Base-by-base conservation (phyloP, 2,797 vertebrate species). In the Moxostoma hubbsi region DNA sequence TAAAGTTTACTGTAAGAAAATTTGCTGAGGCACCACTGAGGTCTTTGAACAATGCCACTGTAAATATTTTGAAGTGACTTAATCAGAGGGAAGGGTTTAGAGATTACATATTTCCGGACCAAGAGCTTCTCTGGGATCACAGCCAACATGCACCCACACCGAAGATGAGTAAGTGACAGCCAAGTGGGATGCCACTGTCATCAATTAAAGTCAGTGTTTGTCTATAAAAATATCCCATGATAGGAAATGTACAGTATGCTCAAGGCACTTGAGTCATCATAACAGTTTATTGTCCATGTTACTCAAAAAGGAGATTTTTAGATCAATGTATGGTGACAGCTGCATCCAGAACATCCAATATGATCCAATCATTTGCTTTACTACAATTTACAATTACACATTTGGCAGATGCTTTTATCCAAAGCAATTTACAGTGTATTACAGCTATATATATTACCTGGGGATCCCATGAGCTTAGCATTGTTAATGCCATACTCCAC, bases 31-130 rank as follows among this genome's bases (percentile, higher is more conserved):
- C 67, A 71, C 15, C 43, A 46, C 11, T 55, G 5, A 71, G n/a
- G 49, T 51, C 62, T 69, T 76, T 71, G 59, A 66, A 64, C 58
- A 58, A 47, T 66, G 45, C 8, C 83, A 80, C 53, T 74, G 53
- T 77, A 73, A 74, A 82, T 49, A 78, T 80, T 82, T 68, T 80
- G 68, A 64, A 61, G 54, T 49, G 7, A 67, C n/a, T 62, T 82
- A 66, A 77, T 73, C 70, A 65, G 24, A 79, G 49, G n/a, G 58
- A 81, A 81, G 59, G 16, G 67, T 61, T 70, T 57, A 16, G 50
- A 47, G 64, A 80, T 84, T 49, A 66, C 13, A 8, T 9, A 68
- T 54, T 74, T 80, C 69, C 12, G 62, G 45, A 73, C 65, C 47
- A 68, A 72, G 12, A 46, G 57, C 51, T 62, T 76, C 61, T 73